phyloP scores from a whole-genome alignment of 2,888 invertebrate genomes.

The Melanostoma scalare region DNA sequence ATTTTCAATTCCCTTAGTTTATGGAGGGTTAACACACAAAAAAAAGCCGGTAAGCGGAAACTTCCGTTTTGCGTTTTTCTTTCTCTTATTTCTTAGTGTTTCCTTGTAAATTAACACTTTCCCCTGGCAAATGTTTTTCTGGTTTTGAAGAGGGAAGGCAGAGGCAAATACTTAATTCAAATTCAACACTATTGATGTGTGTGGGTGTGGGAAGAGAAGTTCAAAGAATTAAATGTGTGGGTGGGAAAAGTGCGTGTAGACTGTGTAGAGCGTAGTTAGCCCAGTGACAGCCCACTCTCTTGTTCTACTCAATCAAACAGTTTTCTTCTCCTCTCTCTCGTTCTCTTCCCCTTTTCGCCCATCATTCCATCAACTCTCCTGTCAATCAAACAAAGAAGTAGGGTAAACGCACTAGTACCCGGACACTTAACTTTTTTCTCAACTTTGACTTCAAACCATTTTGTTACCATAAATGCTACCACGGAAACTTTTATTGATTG shows the following conservation, averaged over 20 bases:
- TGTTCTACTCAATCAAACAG: conserved; percentile 32
- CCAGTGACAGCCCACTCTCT: conserved; percentile 17
- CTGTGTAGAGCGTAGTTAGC: no score
- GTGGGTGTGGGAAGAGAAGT: neutral
- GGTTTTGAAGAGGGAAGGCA: conserved; percentile 10
- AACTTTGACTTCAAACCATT: no score
- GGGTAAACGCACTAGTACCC: no score
- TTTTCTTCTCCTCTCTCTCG: neutral
- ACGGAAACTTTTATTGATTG: no score
- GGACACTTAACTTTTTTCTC: no score
- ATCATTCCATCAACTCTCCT: conserved; percentile 36
- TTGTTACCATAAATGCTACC: no score
- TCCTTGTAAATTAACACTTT: conserved; percentile 66
- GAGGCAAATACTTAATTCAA: conserved; percentile 22
- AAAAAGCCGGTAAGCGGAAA: conserved; percentile 71
- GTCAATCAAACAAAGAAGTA: conserved; percentile 50
- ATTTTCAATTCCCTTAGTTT: conserved; percentile 28
- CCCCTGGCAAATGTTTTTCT: conserved; percentile 26
- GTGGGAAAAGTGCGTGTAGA: conserved; percentile 30
- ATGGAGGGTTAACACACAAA: conserved; percentile 17
- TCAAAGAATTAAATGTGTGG: conserved; percentile 13
- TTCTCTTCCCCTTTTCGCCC: conserved; percentile 28
- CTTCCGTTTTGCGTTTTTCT: conserved; percentile 58
- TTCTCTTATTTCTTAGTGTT: conserved; percentile 8
- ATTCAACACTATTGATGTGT: conserved; percentile 1